Base-by-base conservation (phyloP, 37 sponge, comb jelly and placozoan species). In the Tethya wilhelma region DNA sequence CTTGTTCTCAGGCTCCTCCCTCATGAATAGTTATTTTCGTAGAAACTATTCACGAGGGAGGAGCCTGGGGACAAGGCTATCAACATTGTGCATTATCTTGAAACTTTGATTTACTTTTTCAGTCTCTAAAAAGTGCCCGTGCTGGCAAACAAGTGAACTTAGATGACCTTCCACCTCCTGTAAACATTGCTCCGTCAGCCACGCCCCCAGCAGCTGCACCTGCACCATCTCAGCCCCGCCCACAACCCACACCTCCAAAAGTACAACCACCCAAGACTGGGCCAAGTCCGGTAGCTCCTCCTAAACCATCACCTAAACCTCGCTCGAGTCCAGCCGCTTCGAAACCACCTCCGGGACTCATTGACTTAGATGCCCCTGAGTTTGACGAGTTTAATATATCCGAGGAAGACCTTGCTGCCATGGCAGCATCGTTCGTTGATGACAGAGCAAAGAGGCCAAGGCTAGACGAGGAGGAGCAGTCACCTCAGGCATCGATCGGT, bases 351-450 rank as follows among this genome's bases (percentile, higher is more conserved):
- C 79, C 79, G 1, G 78, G 83, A 4, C 7, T 72, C 12, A 89
- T 89, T 39, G 75, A 83, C 49, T 56, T 89, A 17, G 84, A 89
- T 42, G 82, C 71, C 28, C 79, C 79, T 4, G 84, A 83, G 34
- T 83, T 83, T 73, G 84, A 83, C 28, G 90, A 89, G 64, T 89
- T 89, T 49, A 82, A 83, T 26, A 7, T 89, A 33, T 56, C 67
- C 67, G 90, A 89, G 26, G 84, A 73, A 58, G 90, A 89, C 36
- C 11, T 89, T 4, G 90, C 70, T 12, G 40, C 71, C 6, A 46
- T 89, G 67, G 84, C 90, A 1, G 44, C 74, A 17, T 3, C 4
- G 25, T 36, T 89, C 28, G 74, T 73, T 19, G 79, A 85, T 67
- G 89, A 82, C 44, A 67, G 77, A 32, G 64, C 70, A 6, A 71